These are phyloP conservation scores for Gastrophryne carolinensis DNA, from an alignment of 2,797 vertebrate species.

Conservation along the genomic window DNA sequence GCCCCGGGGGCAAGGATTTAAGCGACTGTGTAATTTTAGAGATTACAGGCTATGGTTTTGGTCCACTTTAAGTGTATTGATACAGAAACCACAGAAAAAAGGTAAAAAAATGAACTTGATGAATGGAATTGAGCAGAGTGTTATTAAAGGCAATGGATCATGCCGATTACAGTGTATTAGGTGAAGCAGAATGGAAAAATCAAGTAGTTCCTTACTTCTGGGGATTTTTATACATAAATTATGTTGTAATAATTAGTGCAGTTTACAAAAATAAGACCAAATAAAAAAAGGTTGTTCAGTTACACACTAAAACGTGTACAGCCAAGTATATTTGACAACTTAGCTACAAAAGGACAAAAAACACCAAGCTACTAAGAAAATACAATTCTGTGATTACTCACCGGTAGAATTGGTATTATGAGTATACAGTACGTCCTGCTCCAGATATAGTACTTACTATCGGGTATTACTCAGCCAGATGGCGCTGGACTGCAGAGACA, in stretches of 20 bases:
- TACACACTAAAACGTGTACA: background rate
- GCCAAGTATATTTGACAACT: constrained; percentile 16
- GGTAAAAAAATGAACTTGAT: background rate
- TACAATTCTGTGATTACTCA: too few species aligned
- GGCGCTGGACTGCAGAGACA: too few species aligned
- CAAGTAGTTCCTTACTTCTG: background rate
- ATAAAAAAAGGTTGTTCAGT: background rate
- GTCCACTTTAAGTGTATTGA: background rate
- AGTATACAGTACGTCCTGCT: too few species aligned
- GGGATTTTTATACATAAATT: background rate
- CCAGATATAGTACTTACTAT: too few species aligned
- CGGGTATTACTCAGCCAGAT: too few species aligned
- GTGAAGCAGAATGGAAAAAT: background rate
- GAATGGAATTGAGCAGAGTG: background rate
- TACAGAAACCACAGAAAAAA: constrained; percentile 19
- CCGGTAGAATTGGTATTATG: too few species aligned
- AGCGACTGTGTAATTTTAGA: too few species aligned
- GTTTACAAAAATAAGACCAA: constrained; percentile 4
- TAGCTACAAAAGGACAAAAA: constrained; percentile 17
- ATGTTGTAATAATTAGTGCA: background rate
- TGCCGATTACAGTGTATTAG: background rate
- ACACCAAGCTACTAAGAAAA: constrained; percentile 2
- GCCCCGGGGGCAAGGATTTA: too few species aligned
- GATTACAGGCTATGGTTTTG: too few species aligned
- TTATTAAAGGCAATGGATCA: constrained; percentile 1